phyloP scores from a whole-genome alignment of 1,140 invertebrate species.

The Augochlora pura region DNA sequence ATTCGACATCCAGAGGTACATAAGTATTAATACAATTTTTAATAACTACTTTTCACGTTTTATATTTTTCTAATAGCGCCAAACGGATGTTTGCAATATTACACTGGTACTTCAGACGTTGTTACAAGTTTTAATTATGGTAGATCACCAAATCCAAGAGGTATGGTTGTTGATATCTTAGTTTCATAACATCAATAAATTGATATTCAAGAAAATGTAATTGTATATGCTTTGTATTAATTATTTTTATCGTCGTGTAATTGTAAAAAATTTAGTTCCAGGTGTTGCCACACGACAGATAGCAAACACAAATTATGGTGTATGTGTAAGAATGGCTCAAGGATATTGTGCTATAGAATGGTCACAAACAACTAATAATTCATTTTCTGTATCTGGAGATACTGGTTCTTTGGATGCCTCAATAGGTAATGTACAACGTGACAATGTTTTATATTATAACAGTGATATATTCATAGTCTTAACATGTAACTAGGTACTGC shows the following conservation, averaged over 20 bases:
- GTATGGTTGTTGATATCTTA: slow-evolving; percentile 32
- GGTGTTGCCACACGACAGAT: slow-evolving; percentile 85
- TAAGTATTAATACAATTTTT: slow-evolving; percentile 12
- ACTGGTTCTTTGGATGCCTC: slow-evolving; percentile 82
- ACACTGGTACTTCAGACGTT: slow-evolving; percentile 83
- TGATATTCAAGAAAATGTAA: too few species aligned
- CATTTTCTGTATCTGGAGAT: slow-evolving; percentile 87
- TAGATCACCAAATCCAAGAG: slow-evolving; percentile 80
- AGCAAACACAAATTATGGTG: slow-evolving; percentile 88
- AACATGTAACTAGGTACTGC: slow-evolving; percentile 71
- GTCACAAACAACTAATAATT: slow-evolving; percentile 82
- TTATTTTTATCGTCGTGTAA: neutral
- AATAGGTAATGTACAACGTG: slow-evolving; percentile 53
- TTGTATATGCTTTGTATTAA: too few species aligned
- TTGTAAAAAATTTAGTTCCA: slow-evolving; percentile 46
- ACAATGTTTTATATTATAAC: neutral
- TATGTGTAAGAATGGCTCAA: slow-evolving; percentile 85
- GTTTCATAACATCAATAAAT: neutral
- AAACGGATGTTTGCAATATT: slow-evolving; percentile 90
- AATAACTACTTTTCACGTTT: neutral
- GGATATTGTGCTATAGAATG: slow-evolving; percentile 86
- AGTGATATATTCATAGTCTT: slow-evolving; percentile 1
- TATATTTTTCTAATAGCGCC: slow-evolving; percentile 82
- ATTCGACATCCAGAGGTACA: slow-evolving; percentile 83
- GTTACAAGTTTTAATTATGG: slow-evolving; percentile 90